Evolutionary conservation across 2,797 vertebrate genomes (phyloP).

Genomic region (Gallinago nigripennis): DNA sequence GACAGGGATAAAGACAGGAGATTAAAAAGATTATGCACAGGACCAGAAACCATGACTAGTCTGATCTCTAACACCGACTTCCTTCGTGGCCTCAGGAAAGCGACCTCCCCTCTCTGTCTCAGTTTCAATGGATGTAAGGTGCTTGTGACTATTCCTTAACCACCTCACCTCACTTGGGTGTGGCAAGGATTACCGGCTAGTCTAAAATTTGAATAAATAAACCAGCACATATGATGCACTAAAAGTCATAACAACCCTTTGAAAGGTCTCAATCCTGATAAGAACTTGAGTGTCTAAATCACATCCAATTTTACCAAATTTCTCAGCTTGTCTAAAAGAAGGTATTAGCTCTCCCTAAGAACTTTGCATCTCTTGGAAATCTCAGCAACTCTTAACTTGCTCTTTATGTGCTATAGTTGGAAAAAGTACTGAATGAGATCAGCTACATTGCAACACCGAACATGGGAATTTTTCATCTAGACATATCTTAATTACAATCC

Average conservation of each 20-base stretch:
- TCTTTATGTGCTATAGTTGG: neutral
- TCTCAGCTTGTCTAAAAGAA: neutral
- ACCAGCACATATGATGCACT: neutral
- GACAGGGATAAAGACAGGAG: neutral
- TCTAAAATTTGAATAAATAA: neutral
- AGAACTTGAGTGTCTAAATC: neutral
- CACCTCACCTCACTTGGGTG: neutral
- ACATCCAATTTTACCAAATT: neutral
- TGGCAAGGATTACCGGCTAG: neutral
- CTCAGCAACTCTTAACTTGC: neutral
- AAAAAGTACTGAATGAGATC: conserved; percentile 36
- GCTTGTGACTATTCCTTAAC: neutral
- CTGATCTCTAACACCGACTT: neutral
- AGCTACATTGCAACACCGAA: conserved; percentile 36
- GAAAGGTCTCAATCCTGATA: neutral
- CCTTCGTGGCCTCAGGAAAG: neutral
- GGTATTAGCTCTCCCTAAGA: neutral
- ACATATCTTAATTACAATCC: conserved; percentile 47
- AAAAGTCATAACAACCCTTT: accelerated
- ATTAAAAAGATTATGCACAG: neutral
- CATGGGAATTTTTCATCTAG: conserved; percentile 49
- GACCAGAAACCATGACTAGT: conserved; percentile 10
- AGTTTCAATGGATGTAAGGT: neutral
- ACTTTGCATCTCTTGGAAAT: neutral
- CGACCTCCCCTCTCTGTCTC: neutral